Base-by-base conservation (phyloP, 2,113 vertebrate genomes). In the Numida meleagris region DNA sequence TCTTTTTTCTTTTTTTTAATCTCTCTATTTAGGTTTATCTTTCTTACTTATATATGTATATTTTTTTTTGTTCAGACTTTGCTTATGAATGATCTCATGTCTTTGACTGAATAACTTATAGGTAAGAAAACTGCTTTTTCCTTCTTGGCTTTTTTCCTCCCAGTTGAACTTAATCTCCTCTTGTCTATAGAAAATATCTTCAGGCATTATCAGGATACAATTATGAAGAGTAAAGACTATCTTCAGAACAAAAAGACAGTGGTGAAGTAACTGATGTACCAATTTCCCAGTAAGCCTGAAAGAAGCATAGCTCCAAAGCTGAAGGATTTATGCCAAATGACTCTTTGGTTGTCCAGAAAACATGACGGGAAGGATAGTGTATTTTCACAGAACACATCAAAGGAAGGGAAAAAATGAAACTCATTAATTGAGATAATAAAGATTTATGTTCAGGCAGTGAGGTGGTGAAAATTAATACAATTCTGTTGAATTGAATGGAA, bases 401-500 rank as follows among this genome's bases (percentile, higher is more conserved):
- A 90, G 23, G 17, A 59, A 71, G 16, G 29, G 29, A 65, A 93
- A 86, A 51, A 94, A 78, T 75, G 29, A 75, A 86, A 71, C 25
- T 86, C 46, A 88, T 90, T 95, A 95, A 96, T 76, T 91, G 61
- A 89, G 27, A 31, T 74, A 93, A 90, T 86, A 89, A 94, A 88
- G 88, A 92, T 90, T 93, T 88, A 92, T 93, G 74, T 90, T 88
- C 51, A 84, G 51, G 73, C 83, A 81, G 46, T 61, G 83, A 92
- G n/a, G 65, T 75, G 86, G 50, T 72, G 86, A 95, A 94, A 96
- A 95, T 82, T 93, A 90, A 86, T 83, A 79, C 16, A 18, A 43
- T 38, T 84, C 65, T 65, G 34, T 20, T 68, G 61, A 86, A 81
- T 2, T 6, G 38, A 90, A 90, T 0, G 0, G 27, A 86, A 93